Evolutionary conservation across 2,113 vertebrate genomes (phyloP).

Genomic region (Trichomycterus rosablanca): DNA sequence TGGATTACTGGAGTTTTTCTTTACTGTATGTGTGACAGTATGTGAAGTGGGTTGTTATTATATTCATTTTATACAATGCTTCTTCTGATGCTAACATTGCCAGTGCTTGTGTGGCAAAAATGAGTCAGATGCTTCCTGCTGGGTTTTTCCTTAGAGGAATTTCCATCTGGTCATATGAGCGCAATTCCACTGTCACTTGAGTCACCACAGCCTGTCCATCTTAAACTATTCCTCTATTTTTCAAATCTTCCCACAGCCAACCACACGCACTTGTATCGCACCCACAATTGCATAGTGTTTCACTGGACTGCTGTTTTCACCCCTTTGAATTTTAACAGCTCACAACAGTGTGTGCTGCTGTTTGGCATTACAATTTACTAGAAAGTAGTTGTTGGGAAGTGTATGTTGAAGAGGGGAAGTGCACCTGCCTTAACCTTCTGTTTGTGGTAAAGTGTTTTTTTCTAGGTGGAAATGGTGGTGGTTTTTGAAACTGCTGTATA

Average conservation of each 20-base stretch:
- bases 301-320: neutral
- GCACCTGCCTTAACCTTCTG: neutral
- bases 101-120: conserved; percentile 1
- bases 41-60: neutral
- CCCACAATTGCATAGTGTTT: conserved; percentile 20
- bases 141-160: neutral
- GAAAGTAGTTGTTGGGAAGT: neutral
- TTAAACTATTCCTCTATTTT: neutral
- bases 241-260: conserved; percentile 5
- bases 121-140: conserved; percentile 18
- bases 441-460: conserved; percentile 1
- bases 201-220: conserved; percentile 9
- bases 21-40: too few species aligned
- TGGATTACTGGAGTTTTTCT: too few species aligned
- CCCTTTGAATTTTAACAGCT: conserved; percentile 19
- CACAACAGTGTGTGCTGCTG: conserved; percentile 11
- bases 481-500: neutral
- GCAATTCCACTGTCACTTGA: neutral
- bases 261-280: neutral
- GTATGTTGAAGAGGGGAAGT: too few species aligned
- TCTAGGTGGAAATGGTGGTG: conserved; percentile 29
- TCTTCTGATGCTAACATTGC: neutral
- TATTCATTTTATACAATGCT: neutral
- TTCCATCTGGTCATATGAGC: neutral
- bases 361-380: conserved; percentile 6